Conservation (phyloP, 35 echinoderm and acorn worm genomes). For the Diadema setosum region DNA sequence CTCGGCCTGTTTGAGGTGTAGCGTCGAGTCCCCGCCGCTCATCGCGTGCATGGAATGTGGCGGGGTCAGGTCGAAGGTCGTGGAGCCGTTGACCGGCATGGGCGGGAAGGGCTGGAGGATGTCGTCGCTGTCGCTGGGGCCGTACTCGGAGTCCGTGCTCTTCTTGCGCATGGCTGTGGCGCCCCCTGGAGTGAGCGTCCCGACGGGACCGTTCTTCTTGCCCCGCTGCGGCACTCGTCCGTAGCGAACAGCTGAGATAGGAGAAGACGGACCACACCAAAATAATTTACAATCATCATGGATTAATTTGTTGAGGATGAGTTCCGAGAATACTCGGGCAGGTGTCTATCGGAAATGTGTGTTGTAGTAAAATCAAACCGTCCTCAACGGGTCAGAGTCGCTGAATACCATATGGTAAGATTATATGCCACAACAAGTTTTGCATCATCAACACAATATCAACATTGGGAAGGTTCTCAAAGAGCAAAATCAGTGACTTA, state of each 20-base stretch:
- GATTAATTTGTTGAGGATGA: background rate
- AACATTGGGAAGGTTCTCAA: too few relatives aligned
- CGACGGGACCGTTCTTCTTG: conserved; percentile 73
- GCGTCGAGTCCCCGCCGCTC: conserved; percentile 21
- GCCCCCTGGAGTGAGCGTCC: conserved; percentile 14
- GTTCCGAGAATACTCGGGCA: too few relatives aligned
- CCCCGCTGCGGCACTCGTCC: conserved; percentile 86
- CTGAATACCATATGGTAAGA: too few relatives aligned
- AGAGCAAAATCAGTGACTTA: too few relatives aligned
- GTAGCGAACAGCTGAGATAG: conserved; percentile 76
- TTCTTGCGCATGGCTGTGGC: conserved; percentile 72
- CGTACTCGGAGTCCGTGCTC: conserved; percentile 85
- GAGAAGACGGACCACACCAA: background rate
- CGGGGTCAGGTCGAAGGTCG: conserved; percentile 56
- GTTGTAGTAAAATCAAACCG: too few relatives aligned
- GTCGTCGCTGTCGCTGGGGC: conserved; percentile 71
- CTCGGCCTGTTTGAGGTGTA: conserved; percentile 85
- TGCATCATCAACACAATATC: too few relatives aligned
- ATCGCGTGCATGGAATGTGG: conserved; percentile 31
- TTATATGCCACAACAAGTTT: too few relatives aligned
- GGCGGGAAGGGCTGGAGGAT: conserved; percentile 57
- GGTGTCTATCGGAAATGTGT: too few relatives aligned
- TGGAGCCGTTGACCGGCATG: conserved; percentile 52
- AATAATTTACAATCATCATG: background rate
- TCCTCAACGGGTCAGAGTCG: too few relatives aligned